phyloP scores from a whole-genome alignment of 2,113 vertebrate genomes.

The Cavia aperea region DNA sequence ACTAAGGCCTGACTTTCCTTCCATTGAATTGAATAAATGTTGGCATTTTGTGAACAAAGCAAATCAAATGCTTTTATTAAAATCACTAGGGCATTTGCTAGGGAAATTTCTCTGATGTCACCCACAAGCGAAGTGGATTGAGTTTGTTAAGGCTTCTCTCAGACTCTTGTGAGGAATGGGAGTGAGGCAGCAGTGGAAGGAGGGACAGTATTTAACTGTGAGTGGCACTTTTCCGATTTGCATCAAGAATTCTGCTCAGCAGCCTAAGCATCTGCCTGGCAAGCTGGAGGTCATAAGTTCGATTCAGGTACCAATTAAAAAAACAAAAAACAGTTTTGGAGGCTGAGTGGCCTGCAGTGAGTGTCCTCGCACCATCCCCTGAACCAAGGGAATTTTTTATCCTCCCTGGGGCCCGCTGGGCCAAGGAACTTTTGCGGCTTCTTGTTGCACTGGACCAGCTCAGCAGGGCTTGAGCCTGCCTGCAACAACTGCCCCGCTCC shows the following conservation, averaged over 20 bases:
- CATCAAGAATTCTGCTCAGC: background rate
- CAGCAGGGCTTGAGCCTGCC: too few species aligned
- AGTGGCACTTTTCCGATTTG: background rate
- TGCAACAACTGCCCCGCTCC: too few species aligned
- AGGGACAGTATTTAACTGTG: background rate
- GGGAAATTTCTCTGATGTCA: conserved; percentile 32
- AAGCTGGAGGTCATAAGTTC: too few species aligned
- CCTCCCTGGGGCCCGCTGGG: too few species aligned
- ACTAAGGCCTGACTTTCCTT: background rate
- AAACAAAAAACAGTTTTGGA: too few species aligned
- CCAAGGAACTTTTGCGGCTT: too few species aligned
- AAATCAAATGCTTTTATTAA: conserved; percentile 43
- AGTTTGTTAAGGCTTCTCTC: background rate
- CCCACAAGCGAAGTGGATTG: background rate
- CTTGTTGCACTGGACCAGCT: too few species aligned
- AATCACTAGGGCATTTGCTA: conserved; percentile 30
- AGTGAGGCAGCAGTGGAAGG: background rate
- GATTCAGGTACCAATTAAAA: too few species aligned
- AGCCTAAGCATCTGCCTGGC: too few species aligned
- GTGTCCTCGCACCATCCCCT: too few species aligned
- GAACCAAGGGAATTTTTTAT: too few species aligned
- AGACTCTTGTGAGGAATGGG: background rate
- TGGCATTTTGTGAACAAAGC: conserved; percentile 43
- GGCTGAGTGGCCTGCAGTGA: too few species aligned
- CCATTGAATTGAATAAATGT: conserved; percentile 16